Base-by-base conservation (phyloP, 2,888 invertebrate genomes). In the Drosophila rellima region DNA sequence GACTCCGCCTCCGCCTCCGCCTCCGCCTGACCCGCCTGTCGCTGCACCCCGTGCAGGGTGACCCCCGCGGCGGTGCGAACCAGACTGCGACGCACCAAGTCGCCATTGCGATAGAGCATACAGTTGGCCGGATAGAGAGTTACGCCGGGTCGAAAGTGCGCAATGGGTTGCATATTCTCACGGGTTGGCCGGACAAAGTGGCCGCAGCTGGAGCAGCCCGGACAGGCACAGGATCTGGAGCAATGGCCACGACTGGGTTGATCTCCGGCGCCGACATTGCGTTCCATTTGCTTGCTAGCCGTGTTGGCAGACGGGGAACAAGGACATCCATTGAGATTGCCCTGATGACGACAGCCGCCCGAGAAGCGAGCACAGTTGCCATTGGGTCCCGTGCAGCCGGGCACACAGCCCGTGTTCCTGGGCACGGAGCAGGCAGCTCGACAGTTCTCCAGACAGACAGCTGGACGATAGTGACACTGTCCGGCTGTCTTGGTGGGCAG, bases 21-120 rank as follows among this genome's bases (percentile, higher is more conserved):
- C 1, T 10, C 13, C 17, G 37, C 23, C 11, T 48, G n/a, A n/a
- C n/a, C 55, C 45, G 33, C n/a, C n/a, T 26, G 26, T 7, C 54
- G 5, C 0, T 31, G 54, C 42, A 42, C 33, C 42, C 73, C 70
- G 10, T 88, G 86, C 1, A 82, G 35, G 0, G 86, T 88, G 0
- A 80, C 74, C 0, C 84, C 84, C 4, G 88, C 88, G 0, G 84
- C 88, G 0, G 84, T 85, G 3, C 88, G 80, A 1, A 82, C 69
- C 8, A 84, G 40, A 2, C 86, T 62, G 5, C 75, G 69, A 0
- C 83, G 74, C 2, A 48, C 51, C 4, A 50, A 31, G 6, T 63
- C 60, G 0, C 63, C 66, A 20, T 70, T 70, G 23, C 60, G 35
- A 0, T 20, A 29, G 6, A 72, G 40, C 5, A 70, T 26, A 17